Evolutionary conservation across 2,113 vertebrate species (phyloP), one percentile per base, ranked within the genome.

Genomic region (Spizaetus ornatus): DNA sequence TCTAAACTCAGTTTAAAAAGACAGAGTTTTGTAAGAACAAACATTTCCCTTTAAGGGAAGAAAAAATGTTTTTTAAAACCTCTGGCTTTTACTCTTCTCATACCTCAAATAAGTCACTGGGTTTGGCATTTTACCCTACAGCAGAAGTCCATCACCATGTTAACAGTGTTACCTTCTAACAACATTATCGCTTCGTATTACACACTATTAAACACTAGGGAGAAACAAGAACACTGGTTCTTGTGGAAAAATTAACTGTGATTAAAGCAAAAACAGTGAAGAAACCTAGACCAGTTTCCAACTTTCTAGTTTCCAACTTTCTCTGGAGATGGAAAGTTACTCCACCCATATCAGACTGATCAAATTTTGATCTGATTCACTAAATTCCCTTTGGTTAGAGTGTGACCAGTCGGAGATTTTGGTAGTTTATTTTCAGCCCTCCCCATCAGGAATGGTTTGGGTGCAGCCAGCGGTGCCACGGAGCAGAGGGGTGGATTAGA

Each of bases 231-330:
- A 48, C 34, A 66, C 8, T n/a, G 12, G 5, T 62, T 83, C 40
- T 58, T 45, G 27, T 48, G 48, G 6, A 50, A 80, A 86, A 88
- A 62, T 7, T 36, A 93, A 36, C 38, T 66, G 29, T 23, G 16
- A 67, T 90, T 95, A 76, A 93, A 94, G 52, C 10, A 88, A 80
- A 90, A 86, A 4, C 14, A 82, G 29, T 10, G 25, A 86, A 72
- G 29, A 85, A 90, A 82, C 16, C n/a, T 2, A 45, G 20, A 76
- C 7, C 26, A 47, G 23, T 43, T 79, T 74, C 67, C 47, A 95
- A 25, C 22, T n/a, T 91, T 25, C 40, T 29, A 62, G 43, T 14
- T 74, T 58, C 40, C 38, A 62, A 0, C 56, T 48, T 63, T 40
- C 31, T 65, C 83, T 71, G 45, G 59, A 77, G 62, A 66, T 26